These are phyloP conservation scores for Bibio marci DNA, from an alignment of 2,888 invertebrate genomes.

Conservation along the genomic window DNA sequence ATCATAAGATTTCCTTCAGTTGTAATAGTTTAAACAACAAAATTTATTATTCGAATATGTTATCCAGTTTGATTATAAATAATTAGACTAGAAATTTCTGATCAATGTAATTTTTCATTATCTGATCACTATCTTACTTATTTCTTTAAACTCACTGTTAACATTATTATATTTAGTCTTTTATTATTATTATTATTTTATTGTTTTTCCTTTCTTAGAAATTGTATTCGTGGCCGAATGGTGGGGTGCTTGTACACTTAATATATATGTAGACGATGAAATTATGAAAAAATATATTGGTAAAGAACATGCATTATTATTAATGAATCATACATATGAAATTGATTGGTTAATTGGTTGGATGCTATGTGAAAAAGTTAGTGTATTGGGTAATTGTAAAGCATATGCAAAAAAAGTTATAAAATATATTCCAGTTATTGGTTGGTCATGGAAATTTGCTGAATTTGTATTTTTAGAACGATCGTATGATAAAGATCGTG, in stretches of 20 bases:
- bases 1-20: too few relatives aligned
- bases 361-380: slow-evolving; percentile 68
- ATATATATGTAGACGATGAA: slow-evolving; percentile 60
- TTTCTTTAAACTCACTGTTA: too few relatives aligned
- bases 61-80: too few relatives aligned
- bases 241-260: slow-evolving; percentile 68
- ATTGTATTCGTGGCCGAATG: slow-evolving; percentile 83
- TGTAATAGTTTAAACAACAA: too few relatives aligned
- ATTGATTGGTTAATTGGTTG: slow-evolving; percentile 92
- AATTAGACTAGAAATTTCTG: too few relatives aligned
- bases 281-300: slow-evolving; percentile 65
- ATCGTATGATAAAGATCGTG: slow-evolving; percentile 78
- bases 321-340: slow-evolving; percentile 93
- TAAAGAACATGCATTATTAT: slow-evolving; percentile 72
- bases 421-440: slow-evolving; percentile 78
- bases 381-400: slow-evolving; percentile 82
- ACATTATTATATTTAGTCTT: too few relatives aligned
- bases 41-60: too few relatives aligned
- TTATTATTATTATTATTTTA: too few relatives aligned
- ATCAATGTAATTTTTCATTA: too few relatives aligned
- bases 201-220: slow-evolving; percentile 37
- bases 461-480: slow-evolving; percentile 89
- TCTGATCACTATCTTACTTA: too few relatives aligned
- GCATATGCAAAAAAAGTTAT: slow-evolving; percentile 88
- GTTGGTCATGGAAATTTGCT: slow-evolving; percentile 93